A percentile compares a stretch with the other conserved stretches of the same genome.
Conservation (phyloP, 2,797 vertebrate species). For the Aselliscus stoliczkanus region DNA sequence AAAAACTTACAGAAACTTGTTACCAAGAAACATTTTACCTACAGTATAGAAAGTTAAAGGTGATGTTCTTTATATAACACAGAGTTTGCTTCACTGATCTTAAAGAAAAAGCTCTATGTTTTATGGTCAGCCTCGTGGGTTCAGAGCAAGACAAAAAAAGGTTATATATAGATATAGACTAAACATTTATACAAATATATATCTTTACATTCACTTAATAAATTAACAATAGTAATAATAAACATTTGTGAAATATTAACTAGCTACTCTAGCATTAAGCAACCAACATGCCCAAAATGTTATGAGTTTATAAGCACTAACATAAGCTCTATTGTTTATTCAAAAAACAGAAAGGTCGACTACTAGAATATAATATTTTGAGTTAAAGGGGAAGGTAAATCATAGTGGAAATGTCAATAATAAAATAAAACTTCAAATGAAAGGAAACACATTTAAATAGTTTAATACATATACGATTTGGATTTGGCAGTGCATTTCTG, state of each 20-base stretch:
- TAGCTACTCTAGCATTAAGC: neutral
- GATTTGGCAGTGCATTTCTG: neutral
- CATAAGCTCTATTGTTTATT: neutral
- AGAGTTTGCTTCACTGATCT: neutral
- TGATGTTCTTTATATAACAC: neutral
- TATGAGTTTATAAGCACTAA: neutral
- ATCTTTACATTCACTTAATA: neutral
- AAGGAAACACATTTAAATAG: neutral
- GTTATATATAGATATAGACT: neutral
- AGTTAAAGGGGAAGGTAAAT: neutral
- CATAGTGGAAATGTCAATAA: neutral
- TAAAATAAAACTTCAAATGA: constrained; percentile 14
- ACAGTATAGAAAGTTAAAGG: neutral
- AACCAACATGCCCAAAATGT: neutral
- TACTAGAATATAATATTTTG: neutral
- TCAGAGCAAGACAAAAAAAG: neutral
- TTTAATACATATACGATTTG: neutral
- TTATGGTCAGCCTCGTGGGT: neutral
- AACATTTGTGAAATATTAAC: neutral
- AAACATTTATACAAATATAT: neutral
- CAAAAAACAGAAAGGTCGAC: neutral
- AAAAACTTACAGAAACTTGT: neutral
- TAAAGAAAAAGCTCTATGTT: neutral
- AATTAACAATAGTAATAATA: neutral
- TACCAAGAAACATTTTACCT: neutral